phyloP scores from a whole-genome alignment of 1,140 invertebrate genomes.

The Steinernema feltiae region DNA sequence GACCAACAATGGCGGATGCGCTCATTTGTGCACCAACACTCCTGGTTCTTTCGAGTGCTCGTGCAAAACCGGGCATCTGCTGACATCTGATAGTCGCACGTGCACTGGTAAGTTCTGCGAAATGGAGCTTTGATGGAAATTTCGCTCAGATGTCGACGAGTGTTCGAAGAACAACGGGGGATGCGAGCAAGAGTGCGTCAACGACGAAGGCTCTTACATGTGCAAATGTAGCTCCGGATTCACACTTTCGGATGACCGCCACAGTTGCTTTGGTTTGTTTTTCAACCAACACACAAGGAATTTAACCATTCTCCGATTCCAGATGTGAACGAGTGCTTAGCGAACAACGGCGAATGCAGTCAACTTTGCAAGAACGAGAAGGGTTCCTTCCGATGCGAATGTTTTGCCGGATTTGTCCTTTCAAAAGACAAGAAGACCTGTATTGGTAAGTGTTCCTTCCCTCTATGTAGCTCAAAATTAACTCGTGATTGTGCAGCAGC shows the following conservation, averaged over 20 bases:
- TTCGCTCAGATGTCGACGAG: conserved; percentile 62
- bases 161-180: conserved; percentile 58
- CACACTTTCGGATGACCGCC: conserved; percentile 24
- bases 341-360: conserved; percentile 90
- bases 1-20: conserved; percentile 62
- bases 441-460: conserved; percentile 60
- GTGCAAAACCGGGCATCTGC: conserved; percentile 59
- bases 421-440: conserved; percentile 89
- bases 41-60: conserved; percentile 59
- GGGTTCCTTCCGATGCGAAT: conserved; percentile 85
- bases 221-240: conserved; percentile 56
- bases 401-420: conserved; percentile 88
- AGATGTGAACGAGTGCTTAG: conserved; percentile 64
- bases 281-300: too few species aligned
- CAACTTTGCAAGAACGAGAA: conserved; percentile 92
- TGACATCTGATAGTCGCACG: conserved; percentile 58
- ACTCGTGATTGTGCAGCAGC: conserved; percentile 16
- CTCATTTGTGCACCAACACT: conserved; percentile 64
- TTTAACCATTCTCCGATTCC: not conserved
- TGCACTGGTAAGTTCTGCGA: conserved; percentile 61
- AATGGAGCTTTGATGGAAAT: too few species aligned
- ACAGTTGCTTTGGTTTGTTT: conserved; percentile 37
- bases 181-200: conserved; percentile 60
- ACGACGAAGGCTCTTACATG: conserved; percentile 59
- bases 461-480: conserved; percentile 2